These are phyloP conservation scores for Agrotis segetum DNA, from an alignment of 2,888 invertebrate genomes.

Conservation along the genomic window DNA sequence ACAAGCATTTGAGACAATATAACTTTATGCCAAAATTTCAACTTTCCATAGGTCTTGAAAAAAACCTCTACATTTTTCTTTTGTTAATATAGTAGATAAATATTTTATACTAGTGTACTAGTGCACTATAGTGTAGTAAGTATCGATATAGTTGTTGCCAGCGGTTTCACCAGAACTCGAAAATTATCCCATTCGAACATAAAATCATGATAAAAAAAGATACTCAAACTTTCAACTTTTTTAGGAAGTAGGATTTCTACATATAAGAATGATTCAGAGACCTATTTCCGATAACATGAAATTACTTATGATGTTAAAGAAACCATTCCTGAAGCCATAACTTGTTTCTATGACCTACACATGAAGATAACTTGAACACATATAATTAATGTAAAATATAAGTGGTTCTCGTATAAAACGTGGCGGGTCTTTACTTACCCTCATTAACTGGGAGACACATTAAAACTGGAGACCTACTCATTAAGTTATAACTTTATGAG, in stretches of 20 bases:
- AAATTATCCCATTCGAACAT: no score
- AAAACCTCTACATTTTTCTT: not conserved
- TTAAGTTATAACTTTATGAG: conserved; percentile 12
- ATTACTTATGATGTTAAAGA: not conserved
- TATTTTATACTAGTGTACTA: no score
- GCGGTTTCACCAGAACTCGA: no score
- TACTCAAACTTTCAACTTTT: no score
- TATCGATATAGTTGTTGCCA: no score
- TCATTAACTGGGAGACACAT: not conserved
- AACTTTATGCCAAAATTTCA: not conserved
- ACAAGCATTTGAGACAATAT: not conserved
- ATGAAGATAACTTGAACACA: not conserved
- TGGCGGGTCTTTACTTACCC: not conserved
- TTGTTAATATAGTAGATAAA: no score
- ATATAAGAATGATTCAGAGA: not conserved
- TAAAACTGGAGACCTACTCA: conserved; percentile 4
- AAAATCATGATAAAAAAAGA: no score
- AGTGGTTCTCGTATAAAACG: not conserved
- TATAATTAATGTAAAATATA: not conserved
- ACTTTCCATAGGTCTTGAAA: not conserved
- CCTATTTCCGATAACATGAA: no score
- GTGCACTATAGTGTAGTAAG: no score
- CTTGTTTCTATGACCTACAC: not conserved
- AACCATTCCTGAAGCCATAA: not conserved
- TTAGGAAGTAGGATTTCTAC: no score